These are phyloP conservation scores for Alviniconcha marisindica DNA, from an alignment of 1,140 invertebrate genomes.

Conservation along the genomic window DNA sequence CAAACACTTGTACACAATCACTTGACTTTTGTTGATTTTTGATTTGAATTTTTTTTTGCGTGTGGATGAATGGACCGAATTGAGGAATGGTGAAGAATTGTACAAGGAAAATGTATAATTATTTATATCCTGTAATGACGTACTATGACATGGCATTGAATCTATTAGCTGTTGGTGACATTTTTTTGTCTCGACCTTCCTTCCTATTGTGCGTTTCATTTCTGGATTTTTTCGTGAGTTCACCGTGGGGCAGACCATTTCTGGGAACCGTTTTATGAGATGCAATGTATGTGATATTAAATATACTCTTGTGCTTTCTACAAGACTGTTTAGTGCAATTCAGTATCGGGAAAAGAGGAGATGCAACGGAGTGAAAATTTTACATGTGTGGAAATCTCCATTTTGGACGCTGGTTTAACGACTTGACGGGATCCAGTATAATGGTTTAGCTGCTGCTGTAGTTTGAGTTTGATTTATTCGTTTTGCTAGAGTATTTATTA, in stretches of 20 bases:
- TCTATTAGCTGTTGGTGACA: slow-evolving; percentile 26
- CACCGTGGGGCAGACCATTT: slow-evolving; percentile 24
- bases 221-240: slow-evolving; percentile 26
- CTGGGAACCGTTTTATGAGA: slow-evolving; percentile 31
- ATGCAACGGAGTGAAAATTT: neutral
- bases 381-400: neutral
- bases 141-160: slow-evolving; percentile 6
- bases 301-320: slow-evolving; percentile 9
- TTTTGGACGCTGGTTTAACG: slow-evolving; percentile 14
- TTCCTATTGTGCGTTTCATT: slow-evolving; percentile 28
- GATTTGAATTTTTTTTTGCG: neutral
- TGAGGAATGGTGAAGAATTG: neutral
- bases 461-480: slow-evolving; percentile 27
- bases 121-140: neutral
- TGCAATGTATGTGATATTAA: slow-evolving; percentile 38
- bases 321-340: slow-evolving; percentile 38
- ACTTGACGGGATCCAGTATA: neutral
- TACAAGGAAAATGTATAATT: slow-evolving; percentile 6
- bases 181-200: neutral
- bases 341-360: neutral
- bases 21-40: neutral
- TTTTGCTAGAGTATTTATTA: slow-evolving; percentile 34
- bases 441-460: slow-evolving; percentile 19
- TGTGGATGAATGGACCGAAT: slow-evolving; percentile 29
- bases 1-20: neutral